phyloP scores from a whole-genome alignment of 2,888 invertebrate species.

The Caenorhabditis sp. region DNA sequence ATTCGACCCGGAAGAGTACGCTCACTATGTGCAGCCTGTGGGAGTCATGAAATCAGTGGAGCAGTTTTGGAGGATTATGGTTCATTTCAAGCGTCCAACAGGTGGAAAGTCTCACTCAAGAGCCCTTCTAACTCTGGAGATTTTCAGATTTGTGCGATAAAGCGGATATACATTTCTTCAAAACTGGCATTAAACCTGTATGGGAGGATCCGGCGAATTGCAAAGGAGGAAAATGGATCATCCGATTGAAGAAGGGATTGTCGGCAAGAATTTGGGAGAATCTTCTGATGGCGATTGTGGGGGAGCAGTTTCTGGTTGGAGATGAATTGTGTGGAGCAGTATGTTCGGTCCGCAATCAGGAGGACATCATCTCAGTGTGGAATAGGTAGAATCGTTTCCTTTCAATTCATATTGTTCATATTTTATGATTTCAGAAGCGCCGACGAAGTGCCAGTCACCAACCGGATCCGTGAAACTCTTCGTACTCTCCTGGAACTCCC shows the following conservation, averaged over 20 bases:
- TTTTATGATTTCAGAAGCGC: conserved; percentile 89
- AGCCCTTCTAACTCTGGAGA: neutral
- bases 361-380: conserved; percentile 80
- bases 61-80: conserved; percentile 97
- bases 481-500: conserved; percentile 96
- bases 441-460: conserved; percentile 91
- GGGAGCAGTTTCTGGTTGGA: conserved; percentile 85
- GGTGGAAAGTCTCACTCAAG: conserved; percentile 34
- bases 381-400: too few species aligned
- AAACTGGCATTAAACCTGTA: conserved; percentile 98
- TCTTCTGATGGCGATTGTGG: conserved; percentile 96
- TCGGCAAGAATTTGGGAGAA: conserved; percentile 92
- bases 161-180: conserved; percentile 96
- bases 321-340: conserved; percentile 99
- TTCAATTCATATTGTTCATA: too few species aligned
- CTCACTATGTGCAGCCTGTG: conserved; percentile 74
- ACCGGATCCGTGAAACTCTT: conserved; percentile 94
- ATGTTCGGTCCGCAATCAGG: conserved; percentile 94
- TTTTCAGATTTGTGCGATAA: conserved; percentile 89
- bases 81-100: conserved; percentile 83
- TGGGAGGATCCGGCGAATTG: conserved; percentile 99
- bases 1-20: conserved; percentile 81
- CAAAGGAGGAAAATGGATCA: conserved; percentile 98
- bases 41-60: conserved; percentile 87
- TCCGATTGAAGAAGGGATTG: conserved; percentile 89